Base-by-base conservation (phyloP, 2,113 vertebrate species). In the Solea solea region DNA sequence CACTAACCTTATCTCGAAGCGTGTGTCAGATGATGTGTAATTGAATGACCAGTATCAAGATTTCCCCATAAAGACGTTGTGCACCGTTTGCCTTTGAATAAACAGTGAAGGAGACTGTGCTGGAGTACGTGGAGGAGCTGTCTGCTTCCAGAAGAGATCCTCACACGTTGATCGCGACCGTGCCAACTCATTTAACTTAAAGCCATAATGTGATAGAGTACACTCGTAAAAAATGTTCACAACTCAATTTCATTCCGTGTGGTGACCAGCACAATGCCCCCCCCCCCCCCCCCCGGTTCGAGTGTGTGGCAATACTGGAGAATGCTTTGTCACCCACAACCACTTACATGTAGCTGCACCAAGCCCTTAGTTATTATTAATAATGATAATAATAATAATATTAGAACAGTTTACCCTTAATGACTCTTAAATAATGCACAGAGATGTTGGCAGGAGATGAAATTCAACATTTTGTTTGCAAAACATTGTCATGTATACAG, bases 111-210 rank as follows among this genome's bases (percentile, higher is more conserved):
- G 7, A 21, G 15, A 52, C 52, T 46, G 10, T 25, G 16, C 64
- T 27, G 61, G n/a, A 16, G 45, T 10, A 0, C 40, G 54, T n/a
- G 2, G 16, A 63, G 62, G 46, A 48, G 44, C 25, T 15, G 58
- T 53, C 72, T 64, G 64, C 12, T 58, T 50, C 46, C n/a, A 63
- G 48, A 64, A 11, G 14, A 56, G 46, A 53, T 70, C 56, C 45
- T 13, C 15, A 55, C 53, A 27, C 69, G 73, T 50, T 55, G 70
- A 72, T 9, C 48, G 34, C 1, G 34, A 46, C 59, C 39, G 25
- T 71, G 80, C 71, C 62, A 76, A 71, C 62, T 76, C 61, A 71
- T 85, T 76, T 83, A 53, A 78, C 64, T 44, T 76, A 1, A 71
- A 79, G 65, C 75, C 40, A 64, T 79, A 76, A 80, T 63, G 64